These are phyloP conservation scores for Tympanuchus pallidicinctus DNA, from an alignment of 2,113 vertebrate species.

Conservation along the genomic window DNA sequence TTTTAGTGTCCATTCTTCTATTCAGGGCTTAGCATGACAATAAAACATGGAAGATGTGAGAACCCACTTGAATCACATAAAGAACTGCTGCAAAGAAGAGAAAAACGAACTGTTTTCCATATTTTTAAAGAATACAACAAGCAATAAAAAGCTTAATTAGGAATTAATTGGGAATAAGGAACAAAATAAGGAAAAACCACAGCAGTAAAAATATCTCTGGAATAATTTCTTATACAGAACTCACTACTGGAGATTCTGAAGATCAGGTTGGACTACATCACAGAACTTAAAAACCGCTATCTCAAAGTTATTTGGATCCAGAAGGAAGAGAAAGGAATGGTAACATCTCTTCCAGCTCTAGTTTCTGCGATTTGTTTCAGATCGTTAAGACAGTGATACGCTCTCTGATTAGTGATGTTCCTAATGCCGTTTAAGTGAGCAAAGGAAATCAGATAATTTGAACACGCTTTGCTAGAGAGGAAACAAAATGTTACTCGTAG, in stretches of 20 bases:
- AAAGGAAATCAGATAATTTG: not conserved
- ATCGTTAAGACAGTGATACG: not conserved
- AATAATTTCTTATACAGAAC: not conserved
- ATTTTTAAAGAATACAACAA: not conserved
- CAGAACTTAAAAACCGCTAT: not conserved
- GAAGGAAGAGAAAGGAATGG: not conserved
- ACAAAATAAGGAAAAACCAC: not conserved
- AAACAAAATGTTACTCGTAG: not conserved
- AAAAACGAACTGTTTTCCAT: not conserved
- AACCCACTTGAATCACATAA: not conserved
- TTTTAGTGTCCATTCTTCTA: not conserved
- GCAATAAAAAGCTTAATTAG: slow-evolving; percentile 3
- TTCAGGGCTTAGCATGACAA: not conserved
- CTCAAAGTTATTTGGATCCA: not conserved
- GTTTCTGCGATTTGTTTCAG: not conserved
- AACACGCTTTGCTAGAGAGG: not conserved
- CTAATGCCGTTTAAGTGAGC: not conserved
- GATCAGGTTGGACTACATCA: not conserved
- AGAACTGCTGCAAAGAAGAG: not conserved
- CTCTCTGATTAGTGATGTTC: not conserved
- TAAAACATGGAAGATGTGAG: not conserved
- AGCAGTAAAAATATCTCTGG: not conserved
- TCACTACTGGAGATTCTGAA: not conserved
- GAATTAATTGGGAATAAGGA: not conserved
- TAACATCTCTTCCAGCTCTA: not conserved